Conservation (phyloP, 1,140 invertebrate genomes). For the Pogonus chalceus region DNA sequence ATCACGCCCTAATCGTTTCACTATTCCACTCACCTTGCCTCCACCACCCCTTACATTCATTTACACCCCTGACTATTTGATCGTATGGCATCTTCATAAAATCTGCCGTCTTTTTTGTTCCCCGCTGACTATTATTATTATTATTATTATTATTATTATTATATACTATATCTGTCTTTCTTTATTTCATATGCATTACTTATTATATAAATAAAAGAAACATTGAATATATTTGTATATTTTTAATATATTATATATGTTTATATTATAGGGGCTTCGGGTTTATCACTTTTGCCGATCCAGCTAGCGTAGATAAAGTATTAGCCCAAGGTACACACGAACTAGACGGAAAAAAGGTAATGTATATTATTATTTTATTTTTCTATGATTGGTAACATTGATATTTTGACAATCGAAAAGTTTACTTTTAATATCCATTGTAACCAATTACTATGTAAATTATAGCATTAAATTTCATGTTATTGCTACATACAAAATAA, state of each 20-base stretch:
- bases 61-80: no score
- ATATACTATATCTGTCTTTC: not conserved
- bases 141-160: not conserved
- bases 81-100: no score
- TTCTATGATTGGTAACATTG: slow-evolving; percentile 1
- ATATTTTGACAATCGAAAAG: not conserved
- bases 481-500: not conserved
- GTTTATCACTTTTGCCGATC: slow-evolving; percentile 91
- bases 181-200: not conserved
- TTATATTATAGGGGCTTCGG: slow-evolving; percentile 88
- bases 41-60: no score
- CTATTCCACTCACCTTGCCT: no score
- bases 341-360: slow-evolving; percentile 92
- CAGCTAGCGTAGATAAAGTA: slow-evolving; percentile 89
- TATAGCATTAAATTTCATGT: not conserved
- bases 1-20: no score
- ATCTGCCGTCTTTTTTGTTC: no score
- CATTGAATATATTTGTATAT: slow-evolving; percentile 2
- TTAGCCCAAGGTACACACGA: slow-evolving; percentile 87
- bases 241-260: slow-evolving; percentile 17
- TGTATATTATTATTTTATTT: slow-evolving; percentile 22
- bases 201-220: not conserved
- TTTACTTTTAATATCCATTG: not conserved
- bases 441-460: not conserved
- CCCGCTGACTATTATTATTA: no score